Conservation (phyloP, 2,888 invertebrate species). For the Apocheima hispidaria region DNA sequence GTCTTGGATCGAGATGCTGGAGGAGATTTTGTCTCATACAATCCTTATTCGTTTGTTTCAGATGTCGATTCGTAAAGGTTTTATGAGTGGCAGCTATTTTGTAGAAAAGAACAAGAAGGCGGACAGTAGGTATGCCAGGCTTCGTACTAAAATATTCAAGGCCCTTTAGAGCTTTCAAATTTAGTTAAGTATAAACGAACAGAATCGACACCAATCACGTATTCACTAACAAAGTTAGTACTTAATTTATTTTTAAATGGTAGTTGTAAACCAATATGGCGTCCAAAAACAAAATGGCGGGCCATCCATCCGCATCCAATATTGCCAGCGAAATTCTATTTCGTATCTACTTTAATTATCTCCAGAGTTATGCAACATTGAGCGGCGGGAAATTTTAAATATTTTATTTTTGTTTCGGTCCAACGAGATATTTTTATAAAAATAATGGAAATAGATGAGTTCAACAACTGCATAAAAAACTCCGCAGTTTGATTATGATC, state of each 20-base stretch:
- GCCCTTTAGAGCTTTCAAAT: background rate
- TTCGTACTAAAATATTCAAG: too few relatives aligned
- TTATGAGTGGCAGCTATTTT: too few relatives aligned
- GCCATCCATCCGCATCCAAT: constrained; percentile 60
- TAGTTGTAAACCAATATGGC: constrained; percentile 41
- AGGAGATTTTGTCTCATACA: too few relatives aligned
- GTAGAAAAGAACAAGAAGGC: too few relatives aligned
- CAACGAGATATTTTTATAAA: constrained; percentile 24
- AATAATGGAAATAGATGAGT: constrained; percentile 21
- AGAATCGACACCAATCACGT: background rate
- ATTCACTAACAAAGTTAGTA: background rate
- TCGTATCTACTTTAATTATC: constrained; percentile 82
- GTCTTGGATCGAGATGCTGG: too few relatives aligned
- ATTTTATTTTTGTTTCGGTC: constrained; percentile 33
- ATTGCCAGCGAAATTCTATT: constrained; percentile 79
- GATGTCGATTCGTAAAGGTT: too few relatives aligned
- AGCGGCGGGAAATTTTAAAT: constrained; percentile 43
- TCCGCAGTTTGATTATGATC: background rate
- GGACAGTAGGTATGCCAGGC: too few relatives aligned
- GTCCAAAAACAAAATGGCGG: constrained; percentile 64
- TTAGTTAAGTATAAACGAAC: background rate
- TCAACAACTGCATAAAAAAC: background rate
- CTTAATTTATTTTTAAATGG: background rate
- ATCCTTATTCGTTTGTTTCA: too few relatives aligned
- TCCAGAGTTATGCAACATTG: constrained; percentile 67